Base-by-base conservation (phyloP, 1,140 invertebrate genomes). In the Lasaia peninsularis region DNA sequence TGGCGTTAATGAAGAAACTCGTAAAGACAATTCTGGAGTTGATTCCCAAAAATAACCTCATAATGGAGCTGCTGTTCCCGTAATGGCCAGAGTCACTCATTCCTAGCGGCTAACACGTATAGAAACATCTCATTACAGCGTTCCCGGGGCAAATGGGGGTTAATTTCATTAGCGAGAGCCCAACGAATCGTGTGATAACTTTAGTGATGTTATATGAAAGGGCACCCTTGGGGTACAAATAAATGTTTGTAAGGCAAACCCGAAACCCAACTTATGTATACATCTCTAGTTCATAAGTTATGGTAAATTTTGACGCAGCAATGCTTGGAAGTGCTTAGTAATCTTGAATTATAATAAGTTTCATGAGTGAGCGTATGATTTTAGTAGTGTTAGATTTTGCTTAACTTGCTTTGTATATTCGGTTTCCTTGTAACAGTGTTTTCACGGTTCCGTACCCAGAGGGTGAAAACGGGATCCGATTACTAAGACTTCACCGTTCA, bases 121-220 rank as follows among this genome's bases (percentile, higher is more conserved):
- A 74, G 75, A 66, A 83, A 86, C 80, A 81, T 84, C 81, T 85
- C 80, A 85, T 85, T 87, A 87, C 61, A 70, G 61, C 71, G 59
- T 75, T 75, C 73, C 68, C 73, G 67, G 71, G 66, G 75, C 72
- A 74, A 82, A 80, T 80, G 72, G 77, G 74, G 78, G 82, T 84
- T 87, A 87, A 87, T 87, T 87, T 87, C 80, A 87, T 87, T 87
- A 87, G 78, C 67, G 69, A 65, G 80, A 63, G 69, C 76, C 75
- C 85, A 86, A 84, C 85, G 82, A 88, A 85, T 81, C 85, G 85
- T 86, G 78, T 88, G 85, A 88, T 88, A 84, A 88, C 78, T 86
- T 88, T 85, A 88, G 76, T 77, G 74, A 78, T 73, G 84, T 84
- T 85, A 81, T 78, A 74, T 70, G 74, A 65, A 79, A 78, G 62